A percentile compares a stretch with the other conserved stretches of the same genome.
Conservation (phyloP, 2,797 vertebrate genomes). For the Cetoscarus ocellatus region DNA sequence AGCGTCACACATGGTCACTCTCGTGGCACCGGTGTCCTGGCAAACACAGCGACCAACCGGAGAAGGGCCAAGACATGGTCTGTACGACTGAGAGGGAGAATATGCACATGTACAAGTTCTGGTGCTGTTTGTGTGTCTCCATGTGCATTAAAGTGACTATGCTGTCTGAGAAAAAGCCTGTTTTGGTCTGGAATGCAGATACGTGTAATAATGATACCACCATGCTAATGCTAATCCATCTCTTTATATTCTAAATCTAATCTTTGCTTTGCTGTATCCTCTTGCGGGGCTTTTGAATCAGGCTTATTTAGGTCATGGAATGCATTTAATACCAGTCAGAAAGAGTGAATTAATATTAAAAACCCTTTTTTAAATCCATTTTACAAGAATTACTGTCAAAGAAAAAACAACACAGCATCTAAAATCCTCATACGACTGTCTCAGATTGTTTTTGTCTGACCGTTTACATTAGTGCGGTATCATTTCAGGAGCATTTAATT, state of each 20-base stretch:
- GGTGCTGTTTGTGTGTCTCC: neutral
- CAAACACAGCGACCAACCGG: conserved; percentile 42
- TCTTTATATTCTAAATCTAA: conserved; percentile 36
- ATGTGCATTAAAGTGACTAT: conserved; percentile 13
- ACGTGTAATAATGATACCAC: conserved; percentile 33
- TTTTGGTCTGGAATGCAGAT: conserved; percentile 46
- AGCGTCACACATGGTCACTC: conserved; percentile 77
- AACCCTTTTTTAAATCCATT: conserved; percentile 6
- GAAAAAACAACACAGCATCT: conserved; percentile 37
- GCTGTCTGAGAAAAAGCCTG: conserved; percentile 33
- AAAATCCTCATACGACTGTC: conserved; percentile 29
- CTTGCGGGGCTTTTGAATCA: conserved; percentile 19
- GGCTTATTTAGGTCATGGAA: conserved; percentile 38
- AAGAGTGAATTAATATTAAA: conserved; percentile 12
- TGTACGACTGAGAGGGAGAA: conserved; percentile 24
- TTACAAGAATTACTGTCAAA: conserved; percentile 7
- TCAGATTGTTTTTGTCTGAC: conserved; percentile 37
- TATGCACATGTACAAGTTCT: neutral
- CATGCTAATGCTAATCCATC: conserved; percentile 50
- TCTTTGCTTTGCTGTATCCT: conserved; percentile 33
- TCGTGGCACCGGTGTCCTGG: conserved; percentile 70
- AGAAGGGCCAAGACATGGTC: conserved; percentile 60
- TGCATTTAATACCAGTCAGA: conserved; percentile 30
- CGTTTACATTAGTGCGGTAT: conserved; percentile 46
- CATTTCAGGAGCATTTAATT: conserved; percentile 66